phyloP scores from a whole-genome alignment of 2,888 invertebrate species.

The Trilocha varians region DNA sequence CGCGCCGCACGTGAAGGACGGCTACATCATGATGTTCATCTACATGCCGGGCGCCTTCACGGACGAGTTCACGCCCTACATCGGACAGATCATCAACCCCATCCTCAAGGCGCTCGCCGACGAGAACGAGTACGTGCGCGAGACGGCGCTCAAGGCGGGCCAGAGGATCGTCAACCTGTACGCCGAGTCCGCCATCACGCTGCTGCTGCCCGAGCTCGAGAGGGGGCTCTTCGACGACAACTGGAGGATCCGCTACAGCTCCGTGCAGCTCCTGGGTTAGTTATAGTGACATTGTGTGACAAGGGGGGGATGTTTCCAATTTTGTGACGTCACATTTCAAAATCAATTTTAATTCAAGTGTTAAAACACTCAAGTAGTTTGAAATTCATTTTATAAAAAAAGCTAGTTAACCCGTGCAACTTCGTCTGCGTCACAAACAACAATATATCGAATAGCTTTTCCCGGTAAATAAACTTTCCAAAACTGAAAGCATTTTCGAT shows the following conservation, averaged over 20 bases:
- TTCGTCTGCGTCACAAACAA: too few species aligned
- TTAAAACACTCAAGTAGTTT: too few species aligned
- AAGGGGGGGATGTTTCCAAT: too few species aligned
- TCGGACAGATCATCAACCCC: slow-evolving; percentile 96
- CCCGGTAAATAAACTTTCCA: too few species aligned
- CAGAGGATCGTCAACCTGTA: slow-evolving; percentile 97
- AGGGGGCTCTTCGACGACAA: slow-evolving; percentile 97
- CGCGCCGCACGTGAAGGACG: slow-evolving; percentile 98
- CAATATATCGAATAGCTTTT: too few species aligned
- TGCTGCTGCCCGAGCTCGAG: slow-evolving; percentile 94
- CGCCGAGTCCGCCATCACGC: slow-evolving; percentile 93
- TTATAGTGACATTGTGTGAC: not conserved
- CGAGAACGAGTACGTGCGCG: slow-evolving; percentile 98
- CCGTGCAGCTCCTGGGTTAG: slow-evolving; percentile 91
- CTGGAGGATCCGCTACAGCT: slow-evolving; percentile 97
- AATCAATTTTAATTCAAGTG: too few species aligned
- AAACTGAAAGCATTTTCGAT: too few species aligned
- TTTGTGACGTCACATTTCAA: too few species aligned
- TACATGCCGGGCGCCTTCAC: slow-evolving; percentile 99
- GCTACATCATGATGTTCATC: slow-evolving; percentile 99
- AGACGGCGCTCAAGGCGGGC: slow-evolving; percentile 96
- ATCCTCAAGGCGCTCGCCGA: slow-evolving; percentile 98
- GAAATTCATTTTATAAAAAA: too few species aligned
- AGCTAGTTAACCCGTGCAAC: too few species aligned
- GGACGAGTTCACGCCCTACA: slow-evolving; percentile 94